Percentiles rank a stretch among this genome's conserved stretches.
Conservation (phyloP, 2,113 vertebrate genomes). For the Bubo blakistoni region DNA sequence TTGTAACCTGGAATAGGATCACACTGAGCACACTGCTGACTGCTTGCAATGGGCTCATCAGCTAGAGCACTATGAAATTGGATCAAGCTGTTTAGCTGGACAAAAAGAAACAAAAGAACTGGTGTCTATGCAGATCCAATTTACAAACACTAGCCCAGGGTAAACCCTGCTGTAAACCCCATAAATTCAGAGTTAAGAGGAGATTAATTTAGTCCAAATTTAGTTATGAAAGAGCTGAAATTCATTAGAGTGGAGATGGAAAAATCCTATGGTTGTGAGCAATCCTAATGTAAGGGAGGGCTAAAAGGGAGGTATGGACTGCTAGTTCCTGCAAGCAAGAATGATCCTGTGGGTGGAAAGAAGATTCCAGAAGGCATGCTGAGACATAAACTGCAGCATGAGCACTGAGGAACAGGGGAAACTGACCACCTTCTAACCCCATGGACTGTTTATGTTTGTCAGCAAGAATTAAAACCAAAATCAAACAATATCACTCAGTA, state of each 20-base stretch:
- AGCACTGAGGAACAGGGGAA: background rate
- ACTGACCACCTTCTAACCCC: rapidly evolving
- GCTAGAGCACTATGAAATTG: background rate
- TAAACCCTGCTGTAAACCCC: background rate
- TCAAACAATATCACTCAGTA: background rate
- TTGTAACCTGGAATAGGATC: background rate
- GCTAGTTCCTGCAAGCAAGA: background rate
- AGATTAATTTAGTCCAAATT: background rate
- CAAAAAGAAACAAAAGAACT: background rate
- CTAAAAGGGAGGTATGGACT: background rate
- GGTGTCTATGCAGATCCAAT: background rate
- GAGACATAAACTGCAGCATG: rapidly evolving
- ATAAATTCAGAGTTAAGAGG: background rate
- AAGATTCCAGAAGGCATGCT: background rate
- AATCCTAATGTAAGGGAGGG: background rate
- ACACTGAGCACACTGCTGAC: background rate
- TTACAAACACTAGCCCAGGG: background rate
- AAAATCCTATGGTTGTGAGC: background rate
- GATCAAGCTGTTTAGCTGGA: background rate
- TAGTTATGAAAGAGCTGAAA: background rate
- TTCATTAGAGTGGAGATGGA: background rate
- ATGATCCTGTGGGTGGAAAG: background rate
- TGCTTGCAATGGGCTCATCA: background rate
- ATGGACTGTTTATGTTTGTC: background rate
- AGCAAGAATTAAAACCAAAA: background rate